Evolutionary conservation across 2,888 invertebrate species (phyloP).

Genomic region (Trichopoda pennipes): DNA sequence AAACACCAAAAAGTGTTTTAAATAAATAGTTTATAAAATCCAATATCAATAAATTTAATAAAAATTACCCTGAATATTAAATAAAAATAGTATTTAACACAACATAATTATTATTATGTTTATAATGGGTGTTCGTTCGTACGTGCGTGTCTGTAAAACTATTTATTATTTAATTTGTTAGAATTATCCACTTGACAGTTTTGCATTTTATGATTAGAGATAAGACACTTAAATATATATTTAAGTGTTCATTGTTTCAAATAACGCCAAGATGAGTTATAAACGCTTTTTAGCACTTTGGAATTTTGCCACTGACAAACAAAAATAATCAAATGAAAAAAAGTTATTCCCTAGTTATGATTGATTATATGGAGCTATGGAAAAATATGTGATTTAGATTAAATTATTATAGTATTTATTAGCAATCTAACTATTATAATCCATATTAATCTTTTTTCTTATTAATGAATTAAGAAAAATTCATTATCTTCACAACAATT

Average conservation of each 20-base stretch:
- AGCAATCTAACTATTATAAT: too few relatives aligned
- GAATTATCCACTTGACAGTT: constrained; percentile 39
- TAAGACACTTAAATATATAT: constrained; percentile 24
- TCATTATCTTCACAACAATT: too few relatives aligned
- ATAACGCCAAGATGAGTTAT: constrained; percentile 51
- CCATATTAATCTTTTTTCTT: too few relatives aligned
- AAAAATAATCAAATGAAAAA: constrained; percentile 16
- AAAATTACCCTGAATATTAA: constrained; percentile 32
- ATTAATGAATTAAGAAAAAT: too few relatives aligned
- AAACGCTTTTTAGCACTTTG: constrained; percentile 62
- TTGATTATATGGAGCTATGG: constrained; percentile 14
- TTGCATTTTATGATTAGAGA: constrained; percentile 28
- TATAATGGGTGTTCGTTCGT: not conserved
- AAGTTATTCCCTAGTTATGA: constrained; percentile 10
- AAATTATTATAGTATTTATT: too few relatives aligned
- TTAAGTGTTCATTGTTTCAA: constrained; percentile 11
- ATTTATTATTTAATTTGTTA: constrained; percentile 32
- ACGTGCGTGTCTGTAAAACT: not conserved
- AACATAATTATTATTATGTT: constrained; percentile 26
- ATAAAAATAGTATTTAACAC: constrained; percentile 3
- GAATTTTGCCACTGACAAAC: constrained; percentile 61
- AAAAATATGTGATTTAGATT: not conserved
- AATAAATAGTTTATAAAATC: not conserved
- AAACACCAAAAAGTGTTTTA: constrained; percentile 11
- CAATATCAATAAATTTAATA: constrained; percentile 41